Evolutionary conservation across 1,140 invertebrate genomes (phyloP), one percentile per base, ranked within the genome.

Genomic region (Pseudomyrmex cubaensis): DNA sequence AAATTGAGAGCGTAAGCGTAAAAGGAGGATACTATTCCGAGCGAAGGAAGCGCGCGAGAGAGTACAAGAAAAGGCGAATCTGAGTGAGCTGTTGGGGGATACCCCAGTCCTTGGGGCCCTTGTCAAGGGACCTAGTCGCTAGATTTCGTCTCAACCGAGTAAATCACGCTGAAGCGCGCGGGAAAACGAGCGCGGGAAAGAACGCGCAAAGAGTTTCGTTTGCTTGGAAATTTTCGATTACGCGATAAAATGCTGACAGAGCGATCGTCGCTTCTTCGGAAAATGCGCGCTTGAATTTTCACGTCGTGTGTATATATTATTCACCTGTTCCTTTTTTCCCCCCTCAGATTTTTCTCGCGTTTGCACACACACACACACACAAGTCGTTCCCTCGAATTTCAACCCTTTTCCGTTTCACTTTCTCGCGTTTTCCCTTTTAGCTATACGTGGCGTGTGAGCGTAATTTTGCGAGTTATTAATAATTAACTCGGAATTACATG

Each of bases 401-500:
- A 54, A 66, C 35, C 44, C 25, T 13, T 44, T 44, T 46, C 54
- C 50, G 22, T 35, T 80, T 69, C 66, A 25, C 20, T 57, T 70
- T 78, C 64, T 70, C 64, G 76, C 54, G 76, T 57, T 57, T 48
- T 20, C 66, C 74, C 64, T 48, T 67, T 13, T n/a, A n/a, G 56
- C 73, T 66, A 20, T 20, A 48, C 73, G 48, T 74, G 73, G 59
- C 64, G 70, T 50, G 35, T 35, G 54, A 44, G 52, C 76, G 66
- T 80, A 80, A 80, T 80, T 80, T 80, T 48, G 76, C 35, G 66
- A 80, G 66, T 75, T 56, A 82, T 56, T 85, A 69, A 62, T 73
- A 88, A 88, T 85, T 76, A 57, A 87, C 72, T 82, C 25, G 57
- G 84, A 85, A 87, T 87, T 88, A 70, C 82, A 75, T 66, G 46